Evolutionary conservation across 2,797 vertebrate genomes (phyloP).

Genomic region (Amazona finschi): DNA sequence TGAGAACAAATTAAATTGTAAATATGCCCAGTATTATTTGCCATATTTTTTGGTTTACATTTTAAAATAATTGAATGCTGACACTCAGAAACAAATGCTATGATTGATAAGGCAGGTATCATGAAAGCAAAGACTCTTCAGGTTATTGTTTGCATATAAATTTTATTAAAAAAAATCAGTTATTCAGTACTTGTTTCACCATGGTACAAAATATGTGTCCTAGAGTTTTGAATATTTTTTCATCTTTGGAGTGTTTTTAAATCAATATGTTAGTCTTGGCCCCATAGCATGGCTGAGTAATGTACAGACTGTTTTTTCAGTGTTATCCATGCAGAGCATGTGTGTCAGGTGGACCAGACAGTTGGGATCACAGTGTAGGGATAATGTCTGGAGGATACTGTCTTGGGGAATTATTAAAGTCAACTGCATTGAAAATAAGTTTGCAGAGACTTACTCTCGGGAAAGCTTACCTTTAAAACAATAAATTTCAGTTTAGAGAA

Average conservation of each 20-base stretch:
- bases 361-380: not conserved
- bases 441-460: not conserved
- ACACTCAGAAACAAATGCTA: not conserved
- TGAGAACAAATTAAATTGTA: not conserved
- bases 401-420: not conserved
- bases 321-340: not conserved
- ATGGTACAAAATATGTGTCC: not conserved
- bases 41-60: not conserved
- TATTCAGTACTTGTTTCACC: not conserved
- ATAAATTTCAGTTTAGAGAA: not conserved
- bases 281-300: not conserved
- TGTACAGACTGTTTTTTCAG: not conserved
- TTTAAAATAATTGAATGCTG: not conserved
- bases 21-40: not conserved
- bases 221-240: not conserved
- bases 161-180: not conserved
- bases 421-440: not conserved
- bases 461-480: not conserved
- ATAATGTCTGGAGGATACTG: not conserved
- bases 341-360: not conserved
- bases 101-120: not conserved
- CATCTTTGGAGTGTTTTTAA: not conserved
- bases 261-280: not conserved
- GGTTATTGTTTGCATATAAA: not conserved
- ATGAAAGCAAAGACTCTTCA: not conserved